Evolutionary conservation across 2,797 vertebrate species (phyloP), one percentile per base, ranked within the genome.

Genomic region (Artibeus jamaicensis): DNA sequence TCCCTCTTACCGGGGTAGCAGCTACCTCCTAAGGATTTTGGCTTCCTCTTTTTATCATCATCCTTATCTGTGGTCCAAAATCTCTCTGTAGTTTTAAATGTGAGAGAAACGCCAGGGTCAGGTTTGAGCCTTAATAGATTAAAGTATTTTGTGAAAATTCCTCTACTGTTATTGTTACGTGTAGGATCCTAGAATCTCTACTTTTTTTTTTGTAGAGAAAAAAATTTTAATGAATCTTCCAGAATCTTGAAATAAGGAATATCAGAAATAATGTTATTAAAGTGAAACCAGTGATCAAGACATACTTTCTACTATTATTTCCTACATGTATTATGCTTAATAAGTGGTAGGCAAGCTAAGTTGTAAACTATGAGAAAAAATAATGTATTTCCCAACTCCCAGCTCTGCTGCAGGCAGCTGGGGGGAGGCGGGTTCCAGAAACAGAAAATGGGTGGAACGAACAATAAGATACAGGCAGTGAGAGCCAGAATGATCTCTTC

Each of bases 401-500:
- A 97, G 86, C 57, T 97, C 73, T 97, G 86, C 96, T 97, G 32
- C 85, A 97, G 96, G 95, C 95, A 98, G 88, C 97, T 81, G 67
- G 88, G 62, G 90, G 11, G 88, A 57, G 90, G 12, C 94, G 81
- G 92, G 98, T 98, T 97, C 95, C 92, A 97, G 95, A 97, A 97
- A 95, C 91, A 97, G 94, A 96, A 97, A 96, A 97, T 81, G 74
- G 5, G 78, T 97, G 74, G 92, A 98, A 97, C 96, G 98, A 97
- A 97, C 70, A 97, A 96, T 89, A 95, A 96, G 93, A 97, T 97
- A 96, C 8, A 96, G 95, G 95, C 87, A 15, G 93, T 62, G 65
- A 70, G 96, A 97, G 82, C 86, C 91, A 77, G 15, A 29, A 81
- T 93, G 84, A 88, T 32, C 97, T 98, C 96, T 96, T 53, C 22